Percentiles rank a stretch among this genome's conserved stretches.
phyloP scores from a whole-genome alignment of 2,797 vertebrate genomes.

The Sebastes flavidus region DNA sequence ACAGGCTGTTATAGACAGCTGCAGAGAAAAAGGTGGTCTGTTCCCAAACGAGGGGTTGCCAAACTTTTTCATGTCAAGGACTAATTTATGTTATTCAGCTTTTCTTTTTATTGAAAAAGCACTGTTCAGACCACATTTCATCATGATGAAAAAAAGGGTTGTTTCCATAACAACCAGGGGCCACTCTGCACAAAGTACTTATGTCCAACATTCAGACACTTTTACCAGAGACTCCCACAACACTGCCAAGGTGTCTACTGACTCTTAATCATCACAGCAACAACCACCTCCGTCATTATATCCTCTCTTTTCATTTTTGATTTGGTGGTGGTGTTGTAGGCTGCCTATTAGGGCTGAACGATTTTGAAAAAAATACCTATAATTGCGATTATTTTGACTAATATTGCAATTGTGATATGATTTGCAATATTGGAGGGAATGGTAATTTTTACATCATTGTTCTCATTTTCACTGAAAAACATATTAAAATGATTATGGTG shows the following conservation, averaged over 20 bases:
- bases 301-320: background rate
- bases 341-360: background rate
- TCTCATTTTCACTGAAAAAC: too few relatives aligned
- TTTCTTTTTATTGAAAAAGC: background rate
- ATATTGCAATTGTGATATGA: too few relatives aligned
- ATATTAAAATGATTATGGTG: too few relatives aligned
- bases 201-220: slow-evolving; percentile 22
- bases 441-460: too few relatives aligned
- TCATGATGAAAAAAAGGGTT: slow-evolving; percentile 15
- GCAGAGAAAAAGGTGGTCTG: background rate
- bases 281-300: background rate
- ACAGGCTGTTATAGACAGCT: background rate
- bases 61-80: slow-evolving; percentile 13
- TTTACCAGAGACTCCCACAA: background rate
- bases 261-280: background rate
- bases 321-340: background rate
- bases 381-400: too few relatives aligned
- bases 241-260: background rate
- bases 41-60: background rate
- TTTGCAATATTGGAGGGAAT: too few relatives aligned
- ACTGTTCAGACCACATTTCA: background rate
- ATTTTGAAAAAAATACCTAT: too few relatives aligned
- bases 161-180: slow-evolving; percentile 54
- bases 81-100: background rate
- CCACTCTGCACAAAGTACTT: slow-evolving; percentile 25